Conservation (phyloP, 2,797 vertebrate species). For the Carapus acus region DNA sequence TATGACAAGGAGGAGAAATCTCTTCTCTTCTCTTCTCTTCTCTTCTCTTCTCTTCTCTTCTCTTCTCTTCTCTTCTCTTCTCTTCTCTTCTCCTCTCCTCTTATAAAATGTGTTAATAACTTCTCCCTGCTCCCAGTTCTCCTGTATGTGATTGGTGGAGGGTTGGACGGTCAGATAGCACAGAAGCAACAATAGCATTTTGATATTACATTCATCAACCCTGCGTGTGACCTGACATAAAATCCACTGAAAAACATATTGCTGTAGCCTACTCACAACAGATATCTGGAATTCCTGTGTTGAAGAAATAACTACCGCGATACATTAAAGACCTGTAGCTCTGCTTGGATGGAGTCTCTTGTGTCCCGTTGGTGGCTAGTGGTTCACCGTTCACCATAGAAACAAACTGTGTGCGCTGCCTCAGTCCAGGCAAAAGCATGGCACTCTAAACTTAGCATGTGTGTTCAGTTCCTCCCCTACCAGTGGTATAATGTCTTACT, state of each 20-base stretch:
- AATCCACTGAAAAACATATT: constrained; percentile 25
- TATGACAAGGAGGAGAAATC: constrained; percentile 36
- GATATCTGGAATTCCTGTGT: constrained; percentile 24
- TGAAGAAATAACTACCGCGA: neutral
- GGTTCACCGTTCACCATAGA: constrained; percentile 50
- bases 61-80: constrained; percentile 11
- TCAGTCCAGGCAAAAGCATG: constrained; percentile 38
- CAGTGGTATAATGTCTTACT: constrained; percentile 42
- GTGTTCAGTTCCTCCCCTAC: constrained; percentile 47
- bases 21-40: constrained; percentile 5
- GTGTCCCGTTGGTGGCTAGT: too few relatives aligned
- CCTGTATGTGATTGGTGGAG: constrained; percentile 26
- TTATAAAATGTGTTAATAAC: constrained; percentile 16
- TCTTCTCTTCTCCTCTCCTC: constrained; percentile 3
- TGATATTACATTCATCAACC: constrained; percentile 29
- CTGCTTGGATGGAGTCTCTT: too few relatives aligned
- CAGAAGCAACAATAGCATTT: constrained; percentile 53
- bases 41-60: neutral
- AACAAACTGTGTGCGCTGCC: constrained; percentile 42
- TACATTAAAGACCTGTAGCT: too few relatives aligned
- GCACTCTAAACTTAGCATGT: constrained; percentile 30
- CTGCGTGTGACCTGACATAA: constrained; percentile 31
- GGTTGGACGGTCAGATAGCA: constrained; percentile 43
- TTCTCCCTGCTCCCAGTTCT: constrained; percentile 15
- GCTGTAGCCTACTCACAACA: constrained; percentile 16